A percentile compares a stretch with the other conserved stretches of the same genome.
Conservation (phyloP, 2,888 invertebrate genomes). For the Micoletzkya japonica region DNA sequence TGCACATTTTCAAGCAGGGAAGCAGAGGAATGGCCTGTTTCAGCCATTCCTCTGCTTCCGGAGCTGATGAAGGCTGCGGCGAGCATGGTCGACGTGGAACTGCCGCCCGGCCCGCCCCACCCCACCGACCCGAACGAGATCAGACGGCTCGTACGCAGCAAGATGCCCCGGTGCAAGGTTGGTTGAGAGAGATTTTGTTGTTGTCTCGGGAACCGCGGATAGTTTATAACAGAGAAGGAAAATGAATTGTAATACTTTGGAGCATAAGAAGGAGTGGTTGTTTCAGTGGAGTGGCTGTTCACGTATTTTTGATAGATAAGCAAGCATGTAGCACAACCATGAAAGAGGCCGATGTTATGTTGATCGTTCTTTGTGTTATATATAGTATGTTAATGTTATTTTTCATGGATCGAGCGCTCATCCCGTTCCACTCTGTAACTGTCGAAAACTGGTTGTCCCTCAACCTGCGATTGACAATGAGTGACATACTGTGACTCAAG, state of each 20-base stretch:
- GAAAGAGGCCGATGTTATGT: too few relatives aligned
- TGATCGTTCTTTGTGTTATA: too few relatives aligned
- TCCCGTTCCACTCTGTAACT: too few relatives aligned
- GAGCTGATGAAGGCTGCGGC: constrained; percentile 17
- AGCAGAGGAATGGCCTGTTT: too few relatives aligned
- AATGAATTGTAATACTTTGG: not conserved
- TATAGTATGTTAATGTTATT: too few relatives aligned
- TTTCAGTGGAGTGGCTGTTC: not conserved
- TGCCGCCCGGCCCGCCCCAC: constrained; percentile 39
- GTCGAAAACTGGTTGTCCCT: too few relatives aligned
- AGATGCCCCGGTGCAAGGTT: constrained; percentile 60
- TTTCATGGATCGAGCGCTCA: too few relatives aligned
- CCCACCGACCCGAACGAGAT: constrained; percentile 57
- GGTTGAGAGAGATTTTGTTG: not conserved
- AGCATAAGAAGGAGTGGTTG: not conserved
- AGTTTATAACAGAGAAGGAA: not conserved
- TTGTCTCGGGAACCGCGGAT: not conserved
- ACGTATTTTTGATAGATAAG: too few relatives aligned
- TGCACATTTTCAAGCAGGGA: not conserved
- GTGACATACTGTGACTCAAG: too few relatives aligned
- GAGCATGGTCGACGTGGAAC: constrained; percentile 27
- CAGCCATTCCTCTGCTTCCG: constrained; percentile 8
- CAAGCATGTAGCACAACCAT: too few relatives aligned
- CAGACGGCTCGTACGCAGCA: constrained; percentile 51
- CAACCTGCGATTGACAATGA: too few relatives aligned